Evolutionary conservation across 1,140 invertebrate genomes (phyloP).

Genomic region (Chymomyza costata): DNA sequence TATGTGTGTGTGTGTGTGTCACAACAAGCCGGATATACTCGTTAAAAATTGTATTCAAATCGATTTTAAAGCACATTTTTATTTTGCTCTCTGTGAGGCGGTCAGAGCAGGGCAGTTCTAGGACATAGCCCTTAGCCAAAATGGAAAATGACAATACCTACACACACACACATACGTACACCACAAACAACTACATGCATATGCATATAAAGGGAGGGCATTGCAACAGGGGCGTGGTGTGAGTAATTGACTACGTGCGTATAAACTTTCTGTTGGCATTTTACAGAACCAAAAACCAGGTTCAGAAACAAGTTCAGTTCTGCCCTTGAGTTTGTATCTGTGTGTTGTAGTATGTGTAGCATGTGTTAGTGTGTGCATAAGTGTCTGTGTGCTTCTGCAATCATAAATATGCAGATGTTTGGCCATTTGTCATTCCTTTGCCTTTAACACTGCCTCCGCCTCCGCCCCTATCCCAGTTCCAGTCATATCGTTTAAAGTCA

Average conservation of each 20-base stretch:
- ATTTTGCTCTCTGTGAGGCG: slow-evolving; percentile 23
- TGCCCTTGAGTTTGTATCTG: slow-evolving; percentile 38
- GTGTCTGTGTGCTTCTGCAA: slow-evolving; percentile 22
- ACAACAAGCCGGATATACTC: slow-evolving; percentile 2
- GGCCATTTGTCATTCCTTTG: slow-evolving; percentile 58
- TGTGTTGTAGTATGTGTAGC: too few species aligned
- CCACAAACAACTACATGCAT: slow-evolving; percentile 7
- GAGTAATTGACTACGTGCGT: slow-evolving; percentile 71
- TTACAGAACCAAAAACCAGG: slow-evolving; percentile 37
- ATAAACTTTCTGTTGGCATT: slow-evolving; percentile 68
- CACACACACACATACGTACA: slow-evolving; percentile 17
- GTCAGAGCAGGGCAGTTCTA: too few species aligned
- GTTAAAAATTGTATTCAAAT: slow-evolving; percentile 39
- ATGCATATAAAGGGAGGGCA: slow-evolving; percentile 4
- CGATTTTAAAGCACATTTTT: slow-evolving; percentile 38
- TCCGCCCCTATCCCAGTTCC: slow-evolving; percentile 29
- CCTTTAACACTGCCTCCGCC: too few species aligned
- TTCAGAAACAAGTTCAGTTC: slow-evolving; percentile 34
- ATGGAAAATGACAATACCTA: slow-evolving; percentile 43
- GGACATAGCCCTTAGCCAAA: slow-evolving; percentile 26
- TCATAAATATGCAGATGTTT: slow-evolving; percentile 68
- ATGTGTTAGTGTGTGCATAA: slow-evolving; percentile 10
- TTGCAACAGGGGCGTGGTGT: slow-evolving; percentile 33
- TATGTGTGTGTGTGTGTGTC: too few species aligned
- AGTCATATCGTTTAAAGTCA: too few species aligned